Evolutionary conservation across 1,140 invertebrate species (phyloP).

Genomic region (Papilio glaucus): DNA sequence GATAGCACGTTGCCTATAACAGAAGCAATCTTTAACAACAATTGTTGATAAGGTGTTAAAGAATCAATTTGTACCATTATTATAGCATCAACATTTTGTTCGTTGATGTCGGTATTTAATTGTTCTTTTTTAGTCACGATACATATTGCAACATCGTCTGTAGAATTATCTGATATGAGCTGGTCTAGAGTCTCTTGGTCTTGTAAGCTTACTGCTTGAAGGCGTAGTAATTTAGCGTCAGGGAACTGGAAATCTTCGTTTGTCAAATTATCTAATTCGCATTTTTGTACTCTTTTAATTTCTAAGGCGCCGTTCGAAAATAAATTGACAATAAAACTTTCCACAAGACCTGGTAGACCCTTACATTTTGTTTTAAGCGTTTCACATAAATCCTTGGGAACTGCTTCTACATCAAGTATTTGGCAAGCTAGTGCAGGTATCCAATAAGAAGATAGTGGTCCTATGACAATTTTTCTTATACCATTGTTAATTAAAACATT

Average conservation of each 20-base stretch:
- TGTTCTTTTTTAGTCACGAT: slow-evolving; percentile 62
- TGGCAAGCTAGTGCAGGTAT: slow-evolving; percentile 75
- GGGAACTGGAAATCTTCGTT: slow-evolving; percentile 68
- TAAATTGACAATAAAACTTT: slow-evolving; percentile 77
- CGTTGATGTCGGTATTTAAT: slow-evolving; percentile 69
- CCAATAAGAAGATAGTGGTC: slow-evolving; percentile 59
- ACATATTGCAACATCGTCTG: slow-evolving; percentile 62
- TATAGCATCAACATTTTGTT: slow-evolving; percentile 76
- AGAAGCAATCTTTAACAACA: slow-evolving; percentile 82
- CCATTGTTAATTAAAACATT: slow-evolving; percentile 63
- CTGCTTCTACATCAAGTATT: slow-evolving; percentile 76
- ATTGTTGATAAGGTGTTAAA: slow-evolving; percentile 80
- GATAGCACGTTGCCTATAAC: slow-evolving; percentile 81
- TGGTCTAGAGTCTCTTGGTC: slow-evolving; percentile 61
- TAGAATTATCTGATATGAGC: slow-evolving; percentile 55
- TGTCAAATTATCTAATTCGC: slow-evolving; percentile 52
- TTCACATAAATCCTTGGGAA: slow-evolving; percentile 73
- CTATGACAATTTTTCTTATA: slow-evolving; percentile 69
- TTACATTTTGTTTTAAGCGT: slow-evolving; percentile 73
- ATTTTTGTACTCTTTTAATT: slow-evolving; percentile 53
- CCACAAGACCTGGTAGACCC: slow-evolving; percentile 73
- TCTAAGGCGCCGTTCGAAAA: slow-evolving; percentile 78
- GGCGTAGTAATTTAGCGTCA: slow-evolving; percentile 54
- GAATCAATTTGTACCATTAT: slow-evolving; percentile 83
- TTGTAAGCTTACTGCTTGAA: slow-evolving; percentile 57